These are phyloP conservation scores for Eriocheir sinensis DNA, from an alignment of 1,140 invertebrate genomes.

Conservation along the genomic window DNA sequence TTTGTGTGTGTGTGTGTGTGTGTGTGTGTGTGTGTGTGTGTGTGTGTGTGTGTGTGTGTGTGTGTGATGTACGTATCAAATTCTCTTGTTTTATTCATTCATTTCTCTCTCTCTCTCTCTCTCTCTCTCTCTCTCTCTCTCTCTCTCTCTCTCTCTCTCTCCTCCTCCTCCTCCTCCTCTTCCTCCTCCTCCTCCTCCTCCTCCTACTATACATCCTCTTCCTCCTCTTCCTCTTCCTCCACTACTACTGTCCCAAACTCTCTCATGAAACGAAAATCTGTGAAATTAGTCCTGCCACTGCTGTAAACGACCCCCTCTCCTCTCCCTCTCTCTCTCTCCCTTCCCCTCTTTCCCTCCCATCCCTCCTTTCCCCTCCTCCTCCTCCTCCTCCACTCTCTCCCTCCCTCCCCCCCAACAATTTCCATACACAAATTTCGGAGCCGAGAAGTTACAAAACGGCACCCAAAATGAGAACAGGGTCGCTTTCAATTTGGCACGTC, in stretches of 20 bases:
- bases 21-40: too few species aligned
- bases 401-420: constrained; percentile 43
- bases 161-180: background rate
- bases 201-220: constrained; percentile 16
- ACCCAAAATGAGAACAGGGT: constrained; percentile 73
- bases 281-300: constrained; percentile 74
- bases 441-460: constrained; percentile 75
- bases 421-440: constrained; percentile 76
- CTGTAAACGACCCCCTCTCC: constrained; percentile 62
- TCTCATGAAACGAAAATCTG: constrained; percentile 76
- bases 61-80: too few species aligned
- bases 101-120: too few species aligned
- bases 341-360: background rate
- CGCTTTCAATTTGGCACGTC: constrained; percentile 76
- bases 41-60: too few species aligned
- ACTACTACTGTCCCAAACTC: constrained; percentile 49
- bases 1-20: too few species aligned
- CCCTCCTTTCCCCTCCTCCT: too few species aligned
- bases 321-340: background rate
- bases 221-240: too few species aligned
- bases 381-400: too few species aligned
- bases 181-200: constrained; percentile 16
- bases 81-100: too few species aligned
- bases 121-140: too few species aligned
- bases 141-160: too few species aligned